Evolutionary conservation across 2,113 vertebrate species (phyloP).

Genomic region (Fukomys damarensis): DNA sequence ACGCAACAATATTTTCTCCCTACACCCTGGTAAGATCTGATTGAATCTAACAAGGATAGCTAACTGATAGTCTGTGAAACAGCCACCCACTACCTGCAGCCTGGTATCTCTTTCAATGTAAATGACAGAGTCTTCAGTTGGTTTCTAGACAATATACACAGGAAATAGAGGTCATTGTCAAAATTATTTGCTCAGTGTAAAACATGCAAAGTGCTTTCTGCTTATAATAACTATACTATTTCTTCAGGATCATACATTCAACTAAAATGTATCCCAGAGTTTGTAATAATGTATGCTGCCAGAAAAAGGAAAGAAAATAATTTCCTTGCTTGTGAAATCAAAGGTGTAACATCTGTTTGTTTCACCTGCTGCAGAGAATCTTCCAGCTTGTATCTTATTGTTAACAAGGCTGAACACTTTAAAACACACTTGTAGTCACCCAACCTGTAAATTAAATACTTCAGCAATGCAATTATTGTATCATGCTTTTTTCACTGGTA

Average conservation of each 20-base stretch:
- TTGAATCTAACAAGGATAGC: neutral
- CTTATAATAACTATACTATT: neutral
- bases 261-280: neutral
- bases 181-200: neutral
- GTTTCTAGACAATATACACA: neutral
- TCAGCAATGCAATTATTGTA: constrained; percentile 39
- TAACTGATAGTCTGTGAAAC: neutral
- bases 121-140: neutral
- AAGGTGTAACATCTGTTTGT: constrained; percentile 57
- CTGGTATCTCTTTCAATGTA: neutral
- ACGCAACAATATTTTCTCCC: neutral
- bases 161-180: neutral
- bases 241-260: neutral
- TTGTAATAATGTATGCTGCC: neutral
- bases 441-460: constrained; percentile 76
- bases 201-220: neutral
- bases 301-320: neutral
- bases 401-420: constrained; percentile 68
- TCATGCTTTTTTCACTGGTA: constrained; percentile 39
- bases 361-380: constrained; percentile 56
- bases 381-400: constrained; percentile 54
- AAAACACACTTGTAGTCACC: constrained; percentile 59
- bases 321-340: constrained; percentile 48
- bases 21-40: neutral
- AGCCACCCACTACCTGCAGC: accelerated